Percentiles rank a stretch among this genome's conserved stretches.
Evolutionary conservation across 2,888 invertebrate genomes (phyloP).

Genomic region (Drosophila meridionalis): DNA sequence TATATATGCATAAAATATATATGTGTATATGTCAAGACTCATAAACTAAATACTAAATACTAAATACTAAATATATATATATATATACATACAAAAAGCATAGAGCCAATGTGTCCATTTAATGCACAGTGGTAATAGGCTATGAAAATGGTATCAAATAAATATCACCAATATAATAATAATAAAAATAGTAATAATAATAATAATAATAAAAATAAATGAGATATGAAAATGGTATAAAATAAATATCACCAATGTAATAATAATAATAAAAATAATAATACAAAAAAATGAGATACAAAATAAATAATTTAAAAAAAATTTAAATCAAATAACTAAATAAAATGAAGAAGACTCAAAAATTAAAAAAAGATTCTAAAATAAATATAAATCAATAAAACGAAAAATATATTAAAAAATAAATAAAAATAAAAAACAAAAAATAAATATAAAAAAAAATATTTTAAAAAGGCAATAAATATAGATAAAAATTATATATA

Average conservation of each 20-base stretch:
- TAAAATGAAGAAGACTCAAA: too few relatives aligned
- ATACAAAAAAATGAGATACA: too few relatives aligned
- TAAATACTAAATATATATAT: background rate
- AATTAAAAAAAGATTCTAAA: too few relatives aligned
- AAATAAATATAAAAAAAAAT: background rate
- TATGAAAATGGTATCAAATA: background rate
- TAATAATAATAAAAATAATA: too few relatives aligned
- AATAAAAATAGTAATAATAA: background rate
- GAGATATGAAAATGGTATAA: too few relatives aligned
- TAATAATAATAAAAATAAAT: background rate
- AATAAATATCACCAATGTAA: too few relatives aligned
- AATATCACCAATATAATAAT: background rate
- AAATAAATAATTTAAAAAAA: too few relatives aligned
- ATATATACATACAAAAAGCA: background rate
- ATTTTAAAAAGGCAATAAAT: too few relatives aligned
- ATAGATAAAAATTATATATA: too few relatives aligned
- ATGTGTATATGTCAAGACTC: constrained; percentile 18
- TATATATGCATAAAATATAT: constrained; percentile 21
- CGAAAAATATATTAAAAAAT: too few relatives aligned
- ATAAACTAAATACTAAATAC: constrained; percentile 17
- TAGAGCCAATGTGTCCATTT: background rate
- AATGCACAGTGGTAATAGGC: background rate
- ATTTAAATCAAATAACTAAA: too few relatives aligned
- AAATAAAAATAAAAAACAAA: background rate
- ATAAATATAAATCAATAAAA: too few relatives aligned